Conservation (phyloP, 1,140 invertebrate species). For the Cylas formicarius region DNA sequence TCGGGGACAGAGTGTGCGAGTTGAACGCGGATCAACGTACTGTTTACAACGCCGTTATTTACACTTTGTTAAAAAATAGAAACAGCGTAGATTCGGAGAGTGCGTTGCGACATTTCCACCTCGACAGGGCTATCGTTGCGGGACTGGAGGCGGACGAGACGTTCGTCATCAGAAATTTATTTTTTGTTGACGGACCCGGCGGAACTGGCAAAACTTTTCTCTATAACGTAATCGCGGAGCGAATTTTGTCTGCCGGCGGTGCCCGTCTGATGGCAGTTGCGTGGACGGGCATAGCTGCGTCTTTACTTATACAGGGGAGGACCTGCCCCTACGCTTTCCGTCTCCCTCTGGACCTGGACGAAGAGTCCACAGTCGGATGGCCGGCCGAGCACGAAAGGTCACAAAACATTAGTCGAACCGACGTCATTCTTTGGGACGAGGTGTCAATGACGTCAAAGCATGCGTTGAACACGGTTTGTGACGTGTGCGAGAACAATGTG, state of each 20-base stretch:
- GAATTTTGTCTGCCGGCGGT: no score
- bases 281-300: conserved; percentile 35
- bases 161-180: no score
- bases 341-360: conserved; percentile 16
- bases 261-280: no score
- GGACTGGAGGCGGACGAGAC: no score
- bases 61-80: no score
- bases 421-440: conserved; percentile 36
- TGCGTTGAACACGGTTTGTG: conserved; percentile 24
- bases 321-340: conserved; percentile 33
- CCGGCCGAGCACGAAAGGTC: background rate
- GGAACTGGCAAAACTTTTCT: conserved; percentile 33
- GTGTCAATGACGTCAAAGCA: conserved; percentile 30
- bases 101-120: no score
- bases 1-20: no score
- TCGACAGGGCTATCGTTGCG: no score
- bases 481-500: conserved; percentile 19
- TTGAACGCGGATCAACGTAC: no score
- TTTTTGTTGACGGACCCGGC: conserved; percentile 28
- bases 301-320: conserved; percentile 25
- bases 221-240: conserved; percentile 27
- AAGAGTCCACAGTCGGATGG: background rate
- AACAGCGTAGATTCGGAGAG: no score
- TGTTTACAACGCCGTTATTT: no score
- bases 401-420: background rate